Base-by-base conservation (phyloP, 2,113 vertebrate species). In the Collichthys lucidus region DNA sequence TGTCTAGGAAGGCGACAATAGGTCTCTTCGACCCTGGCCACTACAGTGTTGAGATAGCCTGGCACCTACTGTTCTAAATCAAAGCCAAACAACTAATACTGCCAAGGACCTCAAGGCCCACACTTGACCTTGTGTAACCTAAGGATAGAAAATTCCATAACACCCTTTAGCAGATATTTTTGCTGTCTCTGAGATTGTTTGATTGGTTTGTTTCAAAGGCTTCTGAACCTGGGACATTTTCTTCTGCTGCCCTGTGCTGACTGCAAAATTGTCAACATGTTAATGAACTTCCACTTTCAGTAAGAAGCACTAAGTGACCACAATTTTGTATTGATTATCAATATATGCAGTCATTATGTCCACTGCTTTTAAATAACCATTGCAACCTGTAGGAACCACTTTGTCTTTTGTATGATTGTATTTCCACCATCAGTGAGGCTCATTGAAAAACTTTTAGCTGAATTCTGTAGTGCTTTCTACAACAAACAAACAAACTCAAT, bases 181-280 rank as follows among this genome's bases (percentile, higher is more conserved):
- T 9, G 35, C 35, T 40, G 35, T 8, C 35, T 40, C 35, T 40
- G 7, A 40, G 35, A 40, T 40, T 40, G 35, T 40, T 40, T 40
- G 7, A 8, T 40, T 40, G 50, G 4, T 76, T 60, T 78, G 29
- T 26, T 69, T 69, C n/a, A 42, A 16, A 52, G 29, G 65, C 47
- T 50, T 59, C 60, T 40, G 15, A 49, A 80, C 15, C 16, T 46
- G 11, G 72, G 24, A 6, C 7, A 63, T 29, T 55, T 31, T 78
- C 10, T 10, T 60, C 11, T 40, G 1, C 44, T 4, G 17, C 22
- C 26, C 10, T 79, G n/a, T 16, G 22, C 57, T 46, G 57, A 50
- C 26, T 40, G 5, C n/a, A 29, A 69, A 31, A 55, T 4, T 10
- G n/a, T 14, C n/a, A 68, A 22, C 35, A 35, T 35, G 35, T 35